Evolutionary conservation across 1,140 invertebrate species (phyloP).

Genomic region (Helicoverpa armigera): DNA sequence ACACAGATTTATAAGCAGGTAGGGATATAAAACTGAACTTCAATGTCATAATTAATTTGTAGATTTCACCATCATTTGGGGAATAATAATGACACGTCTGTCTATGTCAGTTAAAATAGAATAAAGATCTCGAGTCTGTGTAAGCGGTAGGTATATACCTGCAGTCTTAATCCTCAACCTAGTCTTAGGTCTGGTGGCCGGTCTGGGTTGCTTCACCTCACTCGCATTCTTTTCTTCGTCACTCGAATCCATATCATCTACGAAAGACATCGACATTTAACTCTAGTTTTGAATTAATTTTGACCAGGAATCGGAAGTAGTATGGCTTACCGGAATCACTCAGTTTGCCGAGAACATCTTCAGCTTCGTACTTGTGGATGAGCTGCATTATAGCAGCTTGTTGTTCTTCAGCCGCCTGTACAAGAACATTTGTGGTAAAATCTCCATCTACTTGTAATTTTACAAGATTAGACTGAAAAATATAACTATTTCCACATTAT

Average conservation of each 20-base stretch:
- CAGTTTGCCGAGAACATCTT: conserved; percentile 83
- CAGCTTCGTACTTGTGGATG: conserved; percentile 84
- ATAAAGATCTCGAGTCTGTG: no score
- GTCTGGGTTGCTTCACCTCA: conserved; percentile 70
- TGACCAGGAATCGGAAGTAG: no score
- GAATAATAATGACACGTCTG: no score
- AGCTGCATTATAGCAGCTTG: conserved; percentile 82
- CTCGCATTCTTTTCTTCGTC: conserved; percentile 71
- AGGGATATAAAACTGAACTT: no score
- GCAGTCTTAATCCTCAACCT: conserved; percentile 82
- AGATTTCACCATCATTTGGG: no score
- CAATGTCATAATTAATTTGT: no score
- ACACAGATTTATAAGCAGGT: no score
- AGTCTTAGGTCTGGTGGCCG: conserved; percentile 78
- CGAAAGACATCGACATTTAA: not conserved
- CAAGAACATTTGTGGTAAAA: not conserved
- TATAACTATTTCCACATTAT: no score
- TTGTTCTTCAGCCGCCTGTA: conserved; percentile 81
- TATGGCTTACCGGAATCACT: conserved; percentile 73
- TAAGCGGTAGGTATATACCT: conserved; percentile 54
- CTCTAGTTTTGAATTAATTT: no score
- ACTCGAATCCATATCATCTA: conserved; percentile 80
- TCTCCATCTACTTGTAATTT: no score
- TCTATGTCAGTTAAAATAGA: no score
- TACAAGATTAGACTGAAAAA: no score